Evolutionary conservation across 2,888 invertebrate species (phyloP).

Genomic region (Phaedon cochleariae): DNA sequence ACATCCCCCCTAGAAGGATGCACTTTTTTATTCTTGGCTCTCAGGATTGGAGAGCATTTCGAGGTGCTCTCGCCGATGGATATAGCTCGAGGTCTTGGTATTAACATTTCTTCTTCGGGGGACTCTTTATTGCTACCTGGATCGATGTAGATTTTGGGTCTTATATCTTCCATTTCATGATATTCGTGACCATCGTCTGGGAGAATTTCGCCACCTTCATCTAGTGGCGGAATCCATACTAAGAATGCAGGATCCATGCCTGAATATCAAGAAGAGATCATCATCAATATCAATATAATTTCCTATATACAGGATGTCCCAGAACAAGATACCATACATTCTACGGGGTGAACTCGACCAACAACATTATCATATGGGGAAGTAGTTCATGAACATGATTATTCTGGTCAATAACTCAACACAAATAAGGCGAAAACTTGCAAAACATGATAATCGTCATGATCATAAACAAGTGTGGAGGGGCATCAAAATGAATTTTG

Average conservation of each 20-base stretch:
- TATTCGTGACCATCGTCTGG: constrained; percentile 66
- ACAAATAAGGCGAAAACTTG: too few species aligned
- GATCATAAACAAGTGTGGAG: too few species aligned
- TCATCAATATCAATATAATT: too few species aligned
- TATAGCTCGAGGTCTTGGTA: constrained; percentile 55
- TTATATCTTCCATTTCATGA: constrained; percentile 61
- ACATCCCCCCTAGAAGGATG: constrained; percentile 42
- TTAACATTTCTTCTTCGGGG: constrained; percentile 67
- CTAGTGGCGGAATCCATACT: constrained; percentile 86
- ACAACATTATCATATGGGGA: too few species aligned
- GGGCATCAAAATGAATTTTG: too few species aligned
- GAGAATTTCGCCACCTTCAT: constrained; percentile 72
- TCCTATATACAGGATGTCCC: too few species aligned
- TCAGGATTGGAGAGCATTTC: constrained; percentile 46
- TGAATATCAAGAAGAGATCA: too few species aligned
- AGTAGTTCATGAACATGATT: too few species aligned
- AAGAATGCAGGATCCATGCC: constrained; percentile 91
- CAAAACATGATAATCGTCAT: too few species aligned
- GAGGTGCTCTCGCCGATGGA: constrained; percentile 44
- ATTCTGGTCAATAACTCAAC: too few species aligned
- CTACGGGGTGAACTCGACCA: too few species aligned
- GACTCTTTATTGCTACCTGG: constrained; percentile 76
- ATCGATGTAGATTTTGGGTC: constrained; percentile 61
- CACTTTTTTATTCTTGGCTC: constrained; percentile 45
- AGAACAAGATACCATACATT: too few species aligned